Conservation (phyloP, 2,797 vertebrate species). For the Naso thynnoides region DNA sequence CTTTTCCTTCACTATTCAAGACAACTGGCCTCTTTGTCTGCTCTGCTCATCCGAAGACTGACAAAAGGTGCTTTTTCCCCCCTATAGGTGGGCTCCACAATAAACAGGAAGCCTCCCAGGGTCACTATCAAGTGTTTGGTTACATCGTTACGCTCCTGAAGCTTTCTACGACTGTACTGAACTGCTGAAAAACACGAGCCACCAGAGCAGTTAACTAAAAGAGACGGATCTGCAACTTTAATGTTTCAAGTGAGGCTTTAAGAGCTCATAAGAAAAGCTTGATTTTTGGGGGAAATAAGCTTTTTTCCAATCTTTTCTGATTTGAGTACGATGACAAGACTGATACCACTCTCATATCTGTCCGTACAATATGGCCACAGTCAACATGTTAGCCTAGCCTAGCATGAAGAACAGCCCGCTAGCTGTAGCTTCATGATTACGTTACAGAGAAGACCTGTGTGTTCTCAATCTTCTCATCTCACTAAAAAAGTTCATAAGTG, state of each 20-base stretch:
- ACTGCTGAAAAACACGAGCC: conserved; percentile 43
- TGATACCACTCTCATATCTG: background rate
- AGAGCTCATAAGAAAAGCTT: background rate
- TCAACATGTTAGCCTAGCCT: conserved; percentile 12
- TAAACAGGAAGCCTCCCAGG: conserved; percentile 20
- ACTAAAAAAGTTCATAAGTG: background rate
- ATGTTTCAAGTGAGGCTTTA: background rate
- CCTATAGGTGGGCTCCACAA: conserved; percentile 34
- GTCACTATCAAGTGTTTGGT: conserved; percentile 39
- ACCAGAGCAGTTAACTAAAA: conserved; percentile 19
- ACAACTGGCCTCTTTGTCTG: conserved; percentile 65
- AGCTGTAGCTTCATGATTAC: too few species aligned
- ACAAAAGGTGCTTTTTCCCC: conserved; percentile 67
- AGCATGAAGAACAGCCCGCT: background rate
- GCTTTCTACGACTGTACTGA: conserved; percentile 9
- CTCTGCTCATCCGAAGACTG: conserved; percentile 61
- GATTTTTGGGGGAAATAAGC: background rate
- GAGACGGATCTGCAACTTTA: conserved; percentile 9
- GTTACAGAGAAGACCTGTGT: too few species aligned
- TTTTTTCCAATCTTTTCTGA: background rate
- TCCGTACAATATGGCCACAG: background rate
- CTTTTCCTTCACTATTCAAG: conserved; percentile 78
- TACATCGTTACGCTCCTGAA: conserved; percentile 27
- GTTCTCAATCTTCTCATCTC: background rate
- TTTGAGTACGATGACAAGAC: background rate